Base-by-base conservation (phyloP, 1,140 invertebrate genomes). In the Thaumetopoea pityocampa region DNA sequence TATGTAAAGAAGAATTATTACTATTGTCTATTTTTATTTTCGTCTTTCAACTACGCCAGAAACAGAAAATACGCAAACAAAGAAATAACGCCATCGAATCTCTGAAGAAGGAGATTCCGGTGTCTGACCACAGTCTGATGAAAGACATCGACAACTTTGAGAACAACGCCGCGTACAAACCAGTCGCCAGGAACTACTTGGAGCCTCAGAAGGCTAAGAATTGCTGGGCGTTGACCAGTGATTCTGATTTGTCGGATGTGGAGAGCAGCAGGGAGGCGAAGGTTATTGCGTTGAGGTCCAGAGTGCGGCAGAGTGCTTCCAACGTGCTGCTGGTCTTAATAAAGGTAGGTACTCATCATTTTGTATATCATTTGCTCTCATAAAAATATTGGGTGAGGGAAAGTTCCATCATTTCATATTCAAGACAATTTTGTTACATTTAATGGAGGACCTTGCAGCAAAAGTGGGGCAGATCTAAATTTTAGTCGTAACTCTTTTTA, bases 171-270 rank as follows among this genome's bases (percentile, higher is more conserved):
- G 65, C 64, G 3, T 85, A 85, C 32, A 77, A 64, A 30, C 71
- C 83, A 2, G 73, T 60, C 1, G 80, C 66, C 37, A 48, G 56
- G 6, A 65, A 73, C 32, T 79, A 67, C 20, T 65, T 79, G 20
- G 77, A 83, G 20, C 44, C 67, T 10, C 67, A 66, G 10, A 77
- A 60, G 19, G 56, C 49, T 10, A 68, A 52, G 15, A 57, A 55
- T 5, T 51, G 20, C 19, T 73, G 69, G 68, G 38, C 59, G 3
- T 35, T 84, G 24, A 86, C 82, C 1, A 86, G 85, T 54, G 85
- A 86, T 48, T 85, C 81, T 24, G 85, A 86, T 48, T 67, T 84
- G 57, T 86, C 84, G 2, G 84, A 86, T 57, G 45, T 79, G 0
- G 84, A 86, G 42, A 77, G 57, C 41, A 63, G 61, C 35, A 69